These are phyloP conservation scores for Acanthosepion esculentum DNA, from an alignment of 2,888 invertebrate genomes.

Conservation along the genomic window DNA sequence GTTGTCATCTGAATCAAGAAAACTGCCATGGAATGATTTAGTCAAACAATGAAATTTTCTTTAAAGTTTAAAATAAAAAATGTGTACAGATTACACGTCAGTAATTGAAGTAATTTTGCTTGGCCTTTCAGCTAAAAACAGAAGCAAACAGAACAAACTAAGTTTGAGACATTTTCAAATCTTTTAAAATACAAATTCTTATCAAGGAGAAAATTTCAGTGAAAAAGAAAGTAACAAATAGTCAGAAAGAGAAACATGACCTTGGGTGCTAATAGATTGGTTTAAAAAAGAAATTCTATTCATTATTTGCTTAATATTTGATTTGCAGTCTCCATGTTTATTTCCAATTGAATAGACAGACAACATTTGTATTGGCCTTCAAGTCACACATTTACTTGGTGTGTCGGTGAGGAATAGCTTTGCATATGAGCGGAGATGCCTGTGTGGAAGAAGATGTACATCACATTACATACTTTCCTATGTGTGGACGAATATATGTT, in stretches of 20 bases:
- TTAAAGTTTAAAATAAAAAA: neutral
- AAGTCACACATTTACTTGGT: neutral
- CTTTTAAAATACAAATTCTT: neutral
- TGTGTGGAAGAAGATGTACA: neutral
- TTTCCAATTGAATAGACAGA: slow-evolving; percentile 22
- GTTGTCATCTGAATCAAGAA: neutral
- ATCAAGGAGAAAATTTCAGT: neutral
- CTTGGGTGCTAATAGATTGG: neutral
- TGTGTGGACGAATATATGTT: neutral
- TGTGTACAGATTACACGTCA: neutral
- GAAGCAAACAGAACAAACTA: neutral
- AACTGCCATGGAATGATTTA: neutral
- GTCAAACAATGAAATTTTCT: neutral
- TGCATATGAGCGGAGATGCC: neutral
- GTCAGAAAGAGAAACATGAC: neutral
- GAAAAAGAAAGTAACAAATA: neutral
- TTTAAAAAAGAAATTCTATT: neutral
- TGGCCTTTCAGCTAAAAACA: neutral
- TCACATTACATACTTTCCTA: neutral
- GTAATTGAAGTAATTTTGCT: neutral
- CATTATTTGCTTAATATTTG: neutral
- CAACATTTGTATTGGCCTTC: slow-evolving; percentile 3
- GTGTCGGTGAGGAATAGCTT: neutral
- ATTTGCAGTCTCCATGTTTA: slow-evolving; percentile 20
- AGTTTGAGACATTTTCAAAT: neutral